These are phyloP conservation scores for Amphimallon solstitiale DNA, from an alignment of 2,888 invertebrate genomes.

Conservation along the genomic window DNA sequence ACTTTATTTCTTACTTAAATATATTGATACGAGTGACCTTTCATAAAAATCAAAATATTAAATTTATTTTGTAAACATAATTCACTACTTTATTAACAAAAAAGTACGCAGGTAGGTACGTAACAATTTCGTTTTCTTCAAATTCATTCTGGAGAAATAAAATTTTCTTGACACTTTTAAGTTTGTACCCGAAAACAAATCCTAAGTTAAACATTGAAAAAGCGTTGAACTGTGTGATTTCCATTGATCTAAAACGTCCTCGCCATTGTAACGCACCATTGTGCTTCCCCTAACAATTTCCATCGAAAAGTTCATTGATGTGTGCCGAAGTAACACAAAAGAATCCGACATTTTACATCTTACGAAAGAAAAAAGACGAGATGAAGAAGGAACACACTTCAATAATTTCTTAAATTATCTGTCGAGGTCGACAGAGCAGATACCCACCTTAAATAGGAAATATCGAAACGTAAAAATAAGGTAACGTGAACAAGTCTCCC, in stretches of 20 bases:
- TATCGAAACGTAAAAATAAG: too few species aligned
- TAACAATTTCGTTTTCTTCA: too few species aligned
- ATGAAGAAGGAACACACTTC: conserved; percentile 19
- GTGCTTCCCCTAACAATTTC: conserved; percentile 24
- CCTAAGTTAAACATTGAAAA: conserved; percentile 16
- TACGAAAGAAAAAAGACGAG: conserved; percentile 1
- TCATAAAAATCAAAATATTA: too few species aligned
- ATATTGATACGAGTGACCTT: too few species aligned
- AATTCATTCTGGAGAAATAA: background rate
- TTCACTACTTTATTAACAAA: too few species aligned
- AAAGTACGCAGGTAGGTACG: too few species aligned
- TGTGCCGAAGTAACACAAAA: conserved; percentile 29
- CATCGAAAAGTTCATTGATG: conserved; percentile 22
- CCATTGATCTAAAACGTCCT: conserved; percentile 32
- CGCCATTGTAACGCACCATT: conserved; percentile 26
- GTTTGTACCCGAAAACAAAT: conserved; percentile 23
- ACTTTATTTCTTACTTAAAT: too few species aligned
- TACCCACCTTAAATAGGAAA: background rate
- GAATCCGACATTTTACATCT: conserved; percentile 15
- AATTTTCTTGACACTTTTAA: conserved; percentile 22
- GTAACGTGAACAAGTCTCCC: too few species aligned
- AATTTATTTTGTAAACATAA: too few species aligned
- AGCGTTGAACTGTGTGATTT: conserved; percentile 32
- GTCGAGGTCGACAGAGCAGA: conserved; percentile 12
- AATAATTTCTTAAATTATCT: conserved; percentile 27